Evolutionary conservation across 2,113 vertebrate genomes (phyloP).

Genomic region (Oriolus oriolus): DNA sequence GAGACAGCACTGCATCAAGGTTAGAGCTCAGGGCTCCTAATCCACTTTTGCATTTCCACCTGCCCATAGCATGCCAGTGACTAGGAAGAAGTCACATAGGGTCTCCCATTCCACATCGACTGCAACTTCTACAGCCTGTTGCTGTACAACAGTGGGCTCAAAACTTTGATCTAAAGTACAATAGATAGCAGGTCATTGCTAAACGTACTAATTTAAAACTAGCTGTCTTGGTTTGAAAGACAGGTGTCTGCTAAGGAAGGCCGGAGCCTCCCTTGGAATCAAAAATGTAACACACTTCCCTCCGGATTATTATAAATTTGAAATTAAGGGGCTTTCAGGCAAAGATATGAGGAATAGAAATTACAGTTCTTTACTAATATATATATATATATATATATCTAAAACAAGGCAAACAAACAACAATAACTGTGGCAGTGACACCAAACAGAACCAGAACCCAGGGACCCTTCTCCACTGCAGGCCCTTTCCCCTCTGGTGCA

Average conservation of each 20-base stretch:
- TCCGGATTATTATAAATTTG: no score
- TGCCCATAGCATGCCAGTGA: neutral
- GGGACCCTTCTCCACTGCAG: no score
- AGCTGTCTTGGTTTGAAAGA: neutral
- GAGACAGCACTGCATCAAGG: fast-evolving
- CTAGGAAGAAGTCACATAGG: neutral
- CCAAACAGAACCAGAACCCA: no score
- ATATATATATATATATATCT: no score
- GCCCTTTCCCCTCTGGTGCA: no score
- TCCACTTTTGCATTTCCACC: fast-evolving
- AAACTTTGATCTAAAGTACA: neutral
- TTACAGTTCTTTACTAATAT: no score
- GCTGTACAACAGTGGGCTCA: neutral
- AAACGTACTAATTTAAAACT: neutral
- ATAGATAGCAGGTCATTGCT: neutral
- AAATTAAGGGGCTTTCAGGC: no score
- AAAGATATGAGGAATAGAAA: no score
- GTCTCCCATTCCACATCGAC: neutral
- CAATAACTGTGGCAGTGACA: no score
- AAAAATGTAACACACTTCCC: no score
- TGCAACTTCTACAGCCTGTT: neutral
- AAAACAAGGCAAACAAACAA: no score
- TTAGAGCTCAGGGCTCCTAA: neutral
- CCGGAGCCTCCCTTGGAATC: no score
- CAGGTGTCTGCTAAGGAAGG: neutral